phyloP scores from a whole-genome alignment of 2,797 vertebrate species.

The Sardinella longiceps region DNA sequence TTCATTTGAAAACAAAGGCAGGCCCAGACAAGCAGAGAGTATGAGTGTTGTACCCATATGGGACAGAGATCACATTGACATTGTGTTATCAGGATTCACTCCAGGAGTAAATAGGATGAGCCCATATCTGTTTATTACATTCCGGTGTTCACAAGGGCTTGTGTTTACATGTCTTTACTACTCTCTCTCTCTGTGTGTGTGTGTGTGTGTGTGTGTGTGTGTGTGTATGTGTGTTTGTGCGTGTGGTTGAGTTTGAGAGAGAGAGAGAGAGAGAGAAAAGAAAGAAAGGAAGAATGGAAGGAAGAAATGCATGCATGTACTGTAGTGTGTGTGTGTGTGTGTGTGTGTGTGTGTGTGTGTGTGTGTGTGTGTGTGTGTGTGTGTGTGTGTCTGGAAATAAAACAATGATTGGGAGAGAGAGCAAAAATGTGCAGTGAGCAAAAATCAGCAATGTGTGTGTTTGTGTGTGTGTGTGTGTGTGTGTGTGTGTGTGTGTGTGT shows the following conservation, averaged over 20 bases:
- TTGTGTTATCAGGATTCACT: no score
- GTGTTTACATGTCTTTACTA: no score
- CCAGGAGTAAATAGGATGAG: background rate
- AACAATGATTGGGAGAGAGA: no score
- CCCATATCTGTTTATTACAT: background rate
- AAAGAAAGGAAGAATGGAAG: no score
- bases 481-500: background rate
- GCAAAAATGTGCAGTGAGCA: no score
- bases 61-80: background rate
- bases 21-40: background rate
- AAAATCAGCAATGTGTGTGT: no score
- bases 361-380: background rate
- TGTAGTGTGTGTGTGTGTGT: background rate
- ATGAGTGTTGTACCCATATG: background rate
- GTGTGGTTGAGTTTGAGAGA: background rate
- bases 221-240: background rate
- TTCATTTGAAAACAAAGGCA: background rate
- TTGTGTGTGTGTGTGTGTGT: no score
- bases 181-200: background rate
- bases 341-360: background rate
- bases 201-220: background rate
- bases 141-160: no score
- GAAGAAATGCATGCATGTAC: no score
- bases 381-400: background rate
- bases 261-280: no score